Base-by-base conservation (phyloP, 1,140 invertebrate genomes). In the Drosophila sucinea region DNA sequence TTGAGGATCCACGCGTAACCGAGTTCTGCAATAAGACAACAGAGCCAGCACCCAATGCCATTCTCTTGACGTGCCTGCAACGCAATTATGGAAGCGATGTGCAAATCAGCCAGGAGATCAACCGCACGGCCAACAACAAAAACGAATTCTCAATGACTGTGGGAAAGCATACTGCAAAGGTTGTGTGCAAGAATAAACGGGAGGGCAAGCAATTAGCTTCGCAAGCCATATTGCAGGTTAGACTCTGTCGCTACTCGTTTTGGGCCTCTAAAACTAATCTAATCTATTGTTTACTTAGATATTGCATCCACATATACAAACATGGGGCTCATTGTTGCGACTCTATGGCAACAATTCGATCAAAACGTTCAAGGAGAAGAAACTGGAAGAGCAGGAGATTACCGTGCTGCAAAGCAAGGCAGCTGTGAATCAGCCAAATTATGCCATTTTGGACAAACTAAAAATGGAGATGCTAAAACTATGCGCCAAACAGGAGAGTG, bases 141-240 rank as follows among this genome's bases (percentile, higher is more conserved):
- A 98, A 98, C 92, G 97, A 98, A 93, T 98, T 98, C 87, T 97
- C 96, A 44, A 98, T 99, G 97, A 96, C 95, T 8, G 98, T 99
- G 55, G 98, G 98, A 11, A 97, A 98, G 90, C 97, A 99, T 87
- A 96, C 95, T 11, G 96, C 96, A 4, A 95, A 95, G n/a, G 96
- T 97, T 23, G 93, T 95, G 6, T 99, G 98, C 92, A 97, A 98
- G 87, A 99, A 99, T 93, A 99, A 99, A 93, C 95, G 97, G 82
- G 98, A 98, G 84, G 98, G 98, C n/a, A 99, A 99, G 92, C 98
- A 99, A 91, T 93, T 97, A 79, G 98, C 98, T 8, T 97, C 98
- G 11, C 98, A 99, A 93, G 95, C 97, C n/a, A 98, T 99, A 77
- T 92, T 99, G 33, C 96, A 98, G 92, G 94, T 94, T 78, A 60